Base-by-base conservation (phyloP, 2,113 vertebrate genomes). In the Rhabdomys dilectus region DNA sequence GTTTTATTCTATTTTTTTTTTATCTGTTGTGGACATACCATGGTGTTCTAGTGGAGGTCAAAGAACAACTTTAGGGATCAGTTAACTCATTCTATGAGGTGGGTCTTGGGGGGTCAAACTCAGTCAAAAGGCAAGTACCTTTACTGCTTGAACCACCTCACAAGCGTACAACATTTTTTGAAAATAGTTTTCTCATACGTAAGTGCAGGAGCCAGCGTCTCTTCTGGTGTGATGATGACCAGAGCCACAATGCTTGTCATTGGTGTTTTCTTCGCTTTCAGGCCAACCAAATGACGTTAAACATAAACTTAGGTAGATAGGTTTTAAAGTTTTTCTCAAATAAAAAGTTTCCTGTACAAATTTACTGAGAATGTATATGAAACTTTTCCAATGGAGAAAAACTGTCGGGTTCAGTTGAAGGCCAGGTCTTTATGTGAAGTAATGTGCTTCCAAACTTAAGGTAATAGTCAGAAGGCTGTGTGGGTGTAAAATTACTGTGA, bases 301-400 rank as follows among this genome's bases (percentile, higher is more conserved):
- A 78, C 58, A 48, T 91, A 78, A 91, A 88, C 24, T 88, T 96
- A 73, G 4, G 12, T 87, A 22, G 26, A 24, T 93, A 8, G 4
- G 13, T 84, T 92, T 66, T 92, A 85, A 95, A 94, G 84, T 62
- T 95, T 73, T 93, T 89, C 88, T 94, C 85, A 93, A 96, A 45
- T 85, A 89, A 70, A 91, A 95, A 81, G 5, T 90, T 94, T 96
- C 34, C 94, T 45, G 77, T 64, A 21, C 36, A 93, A 36, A 29
- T 72, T 93, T 93, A 77, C 11, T 53, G 34, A 42, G 68, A 75
- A 76, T 72, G 88, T 16, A 70, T 8, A 76, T 81, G 39, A 92
- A 72, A 81, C 21, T 92, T 95, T 95, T 94, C 31, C 31, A 92
- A 76, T 88, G 15, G 31, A 56, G 36, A 60, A 95, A 91, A 77